Evolutionary conservation across 2,113 vertebrate genomes (phyloP).

Genomic region (Promerops cafer): DNA sequence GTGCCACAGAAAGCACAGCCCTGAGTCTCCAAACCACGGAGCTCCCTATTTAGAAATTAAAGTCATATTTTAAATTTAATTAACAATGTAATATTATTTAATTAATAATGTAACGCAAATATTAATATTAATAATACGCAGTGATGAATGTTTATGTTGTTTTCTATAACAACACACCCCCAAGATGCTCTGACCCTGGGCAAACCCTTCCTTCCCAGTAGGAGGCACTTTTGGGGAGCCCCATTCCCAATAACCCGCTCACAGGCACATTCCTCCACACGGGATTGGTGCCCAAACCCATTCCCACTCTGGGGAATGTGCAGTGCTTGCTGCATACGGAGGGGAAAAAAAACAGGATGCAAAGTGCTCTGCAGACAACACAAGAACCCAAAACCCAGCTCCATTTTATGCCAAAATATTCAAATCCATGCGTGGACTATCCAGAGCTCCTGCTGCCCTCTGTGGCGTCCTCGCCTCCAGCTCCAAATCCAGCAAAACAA

Average conservation of each 20-base stretch:
- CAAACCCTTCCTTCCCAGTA: neutral
- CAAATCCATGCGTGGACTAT: fast-evolving
- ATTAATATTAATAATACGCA: neutral
- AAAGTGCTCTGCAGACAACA: neutral
- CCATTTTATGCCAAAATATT: neutral
- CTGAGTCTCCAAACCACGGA: neutral
- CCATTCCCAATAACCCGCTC: fast-evolving
- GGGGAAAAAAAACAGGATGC: fast-evolving
- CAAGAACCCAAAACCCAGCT: neutral
- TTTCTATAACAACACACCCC: neutral
- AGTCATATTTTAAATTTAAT: neutral
- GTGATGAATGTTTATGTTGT: neutral
- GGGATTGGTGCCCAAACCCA: neutral
- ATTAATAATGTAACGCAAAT: neutral
- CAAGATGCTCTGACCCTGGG: neutral
- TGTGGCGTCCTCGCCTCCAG: neutral
- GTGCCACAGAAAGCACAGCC: neutral
- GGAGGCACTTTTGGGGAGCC: neutral
- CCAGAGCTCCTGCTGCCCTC: neutral
- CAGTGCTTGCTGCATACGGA: fast-evolving
- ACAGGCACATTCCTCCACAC: fast-evolving
- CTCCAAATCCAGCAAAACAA: neutral
- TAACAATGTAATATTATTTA: neutral
- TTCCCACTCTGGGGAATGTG: fast-evolving
- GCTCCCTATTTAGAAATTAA: neutral